These are phyloP conservation scores for Trididemnum clinides DNA, from an alignment of 23 tunicate species.

Conservation along the genomic window DNA sequence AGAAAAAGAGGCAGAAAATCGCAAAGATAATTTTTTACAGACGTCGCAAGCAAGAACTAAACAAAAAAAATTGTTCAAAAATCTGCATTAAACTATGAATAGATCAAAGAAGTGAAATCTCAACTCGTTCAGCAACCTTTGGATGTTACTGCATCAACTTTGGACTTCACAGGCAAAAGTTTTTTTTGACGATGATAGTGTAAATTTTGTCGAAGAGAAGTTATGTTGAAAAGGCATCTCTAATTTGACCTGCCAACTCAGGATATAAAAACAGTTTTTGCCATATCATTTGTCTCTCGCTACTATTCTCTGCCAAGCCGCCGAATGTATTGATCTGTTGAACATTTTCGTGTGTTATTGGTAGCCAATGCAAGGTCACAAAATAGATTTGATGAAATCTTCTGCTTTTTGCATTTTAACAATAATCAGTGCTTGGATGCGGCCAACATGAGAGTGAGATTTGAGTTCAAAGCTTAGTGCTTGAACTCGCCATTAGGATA, in stretches of 20 bases:
- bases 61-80: too few species aligned
- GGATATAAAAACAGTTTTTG: neutral
- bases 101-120: neutral
- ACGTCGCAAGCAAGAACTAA: too few species aligned
- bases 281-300: neutral
- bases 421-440: neutral
- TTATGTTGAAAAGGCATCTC: neutral
- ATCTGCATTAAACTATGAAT: neutral
- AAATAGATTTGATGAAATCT: neutral
- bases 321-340: conserved; percentile 9
- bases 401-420: conserved; percentile 6
- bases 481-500: neutral
- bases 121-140: neutral
- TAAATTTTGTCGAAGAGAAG: neutral
- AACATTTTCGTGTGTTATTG: neutral
- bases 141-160: neutral
- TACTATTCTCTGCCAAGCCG: conserved; percentile 4
- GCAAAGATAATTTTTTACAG: too few species aligned
- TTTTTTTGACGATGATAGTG: neutral
- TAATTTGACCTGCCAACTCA: neutral
- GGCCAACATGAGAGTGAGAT: neutral
- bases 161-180: neutral
- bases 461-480: neutral
- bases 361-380: neutral
- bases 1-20: neutral